These are phyloP conservation scores for Keiferia lycopersicella DNA, from an alignment of 2,888 invertebrate species.

Conservation along the genomic window DNA sequence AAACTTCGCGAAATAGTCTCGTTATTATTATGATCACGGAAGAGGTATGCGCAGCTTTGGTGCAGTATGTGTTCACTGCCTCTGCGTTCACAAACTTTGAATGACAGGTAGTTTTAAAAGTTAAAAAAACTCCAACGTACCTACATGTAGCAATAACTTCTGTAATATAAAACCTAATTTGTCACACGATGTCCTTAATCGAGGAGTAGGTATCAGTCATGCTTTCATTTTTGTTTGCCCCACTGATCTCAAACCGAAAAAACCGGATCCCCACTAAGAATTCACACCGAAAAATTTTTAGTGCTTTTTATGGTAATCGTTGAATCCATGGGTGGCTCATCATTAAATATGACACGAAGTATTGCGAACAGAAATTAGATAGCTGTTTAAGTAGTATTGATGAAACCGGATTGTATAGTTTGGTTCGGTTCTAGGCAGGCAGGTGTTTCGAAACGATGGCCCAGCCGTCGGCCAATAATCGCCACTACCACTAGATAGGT, in stretches of 20 bases:
- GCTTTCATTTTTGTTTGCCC: conserved; percentile 17
- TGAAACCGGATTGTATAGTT: conserved; percentile 54
- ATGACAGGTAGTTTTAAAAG: neutral
- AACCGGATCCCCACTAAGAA: neutral
- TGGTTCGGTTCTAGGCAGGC: conserved; percentile 49
- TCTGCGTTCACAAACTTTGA: too few species aligned
- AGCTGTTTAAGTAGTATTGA: conserved; percentile 7
- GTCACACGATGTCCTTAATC: neutral
- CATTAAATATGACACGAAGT: neutral
- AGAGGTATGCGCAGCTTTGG: too few species aligned
- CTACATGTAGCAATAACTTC: neutral
- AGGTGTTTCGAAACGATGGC: conserved; percentile 74
- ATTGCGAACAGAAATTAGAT: conserved; percentile 13
- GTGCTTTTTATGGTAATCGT: conserved; percentile 2
- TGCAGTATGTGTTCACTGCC: too few species aligned
- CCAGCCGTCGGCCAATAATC: conserved; percentile 71
- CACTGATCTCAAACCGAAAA: neutral
- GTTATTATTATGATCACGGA: too few species aligned
- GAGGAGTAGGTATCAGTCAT: neutral
- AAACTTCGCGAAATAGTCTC: too few species aligned
- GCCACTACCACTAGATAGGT: conserved; percentile 62
- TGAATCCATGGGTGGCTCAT: neutral
- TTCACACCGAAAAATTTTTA: neutral
- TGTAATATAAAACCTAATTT: neutral
- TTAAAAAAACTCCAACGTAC: neutral